Evolutionary conservation across 2,888 invertebrate species (phyloP).

Genomic region (Malachius bipustulatus): DNA sequence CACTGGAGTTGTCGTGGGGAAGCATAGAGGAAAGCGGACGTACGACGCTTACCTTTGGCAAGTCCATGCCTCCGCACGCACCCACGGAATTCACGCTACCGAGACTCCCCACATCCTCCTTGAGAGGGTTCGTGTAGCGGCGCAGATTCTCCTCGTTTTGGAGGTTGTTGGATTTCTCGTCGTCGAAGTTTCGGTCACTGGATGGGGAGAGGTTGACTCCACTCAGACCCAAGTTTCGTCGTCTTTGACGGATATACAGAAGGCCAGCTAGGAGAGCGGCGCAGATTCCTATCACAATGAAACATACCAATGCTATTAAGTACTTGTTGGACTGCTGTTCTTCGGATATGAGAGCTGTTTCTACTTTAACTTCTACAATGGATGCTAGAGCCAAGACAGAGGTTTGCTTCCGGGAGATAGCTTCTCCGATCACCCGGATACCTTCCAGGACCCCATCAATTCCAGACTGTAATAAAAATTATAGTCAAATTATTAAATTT

Average conservation of each 20-base stretch:
- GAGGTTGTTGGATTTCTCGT: constrained; percentile 81
- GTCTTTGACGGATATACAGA: constrained; percentile 45
- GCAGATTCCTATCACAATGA: constrained; percentile 34
- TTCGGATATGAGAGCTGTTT: constrained; percentile 52
- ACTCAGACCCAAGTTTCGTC: constrained; percentile 40
- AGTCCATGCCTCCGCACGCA: constrained; percentile 31
- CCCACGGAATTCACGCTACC: constrained; percentile 29
- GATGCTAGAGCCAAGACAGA: constrained; percentile 53
- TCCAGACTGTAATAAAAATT: constrained; percentile 38
- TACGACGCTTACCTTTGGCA: constrained; percentile 38
- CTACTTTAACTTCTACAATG: constrained; percentile 64
- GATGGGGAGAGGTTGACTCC: constrained; percentile 43
- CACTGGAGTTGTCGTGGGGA: constrained; percentile 38
- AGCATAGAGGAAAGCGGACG: constrained; percentile 36
- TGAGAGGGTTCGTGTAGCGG: constrained; percentile 41
- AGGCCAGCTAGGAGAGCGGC: constrained; percentile 37
- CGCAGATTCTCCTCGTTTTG: constrained; percentile 85
- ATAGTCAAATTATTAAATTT: neutral
- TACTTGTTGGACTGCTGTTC: constrained; percentile 41
- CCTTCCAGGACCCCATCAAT: constrained; percentile 43
- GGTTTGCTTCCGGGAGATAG: constrained; percentile 50
- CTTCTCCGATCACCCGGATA: constrained; percentile 48
- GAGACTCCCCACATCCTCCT: constrained; percentile 37
- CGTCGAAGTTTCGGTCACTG: constrained; percentile 56
- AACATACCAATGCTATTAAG: constrained; percentile 37